Evolutionary conservation across 2,888 invertebrate species (phyloP), one percentile per base, ranked within the genome.

Genomic region (Tiliacea citrago): DNA sequence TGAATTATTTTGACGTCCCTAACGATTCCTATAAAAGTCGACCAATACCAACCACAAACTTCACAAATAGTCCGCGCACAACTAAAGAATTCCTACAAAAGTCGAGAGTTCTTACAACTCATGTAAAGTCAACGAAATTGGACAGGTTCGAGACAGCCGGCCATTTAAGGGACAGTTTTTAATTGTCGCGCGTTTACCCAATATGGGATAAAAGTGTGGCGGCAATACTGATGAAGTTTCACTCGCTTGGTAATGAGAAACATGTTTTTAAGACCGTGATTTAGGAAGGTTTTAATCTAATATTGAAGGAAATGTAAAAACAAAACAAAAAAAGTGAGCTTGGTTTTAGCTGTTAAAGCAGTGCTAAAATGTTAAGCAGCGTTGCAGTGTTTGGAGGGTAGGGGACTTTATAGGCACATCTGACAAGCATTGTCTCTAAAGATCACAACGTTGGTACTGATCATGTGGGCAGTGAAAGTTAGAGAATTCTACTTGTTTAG

Each of bases 71-170:
- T 7, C 57, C 47, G 9, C 47, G 47, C 21, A 80, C 84, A 61
- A 24, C 9, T 7, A 39, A 70, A 39, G 60, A 83, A 83, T 79
- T 73, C 51, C 24, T 45, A 51, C 67, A 68, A 68, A 55, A 65
- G 47, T 68, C n/a, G 16, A 58, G 21, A 57, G 42, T 84, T 82
- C 82, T 77, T 82, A 82, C 63, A 73, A 82, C 82, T 82, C 85
- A 82, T 82, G 82, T 85, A 39, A 82, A 85, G 82, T 73, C 85
- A 85, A 85, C 86, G 72, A 85, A 85, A 86, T 86, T 81, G 79
- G 72, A 79, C 82, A 35, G 79, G 85, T 76, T 67, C 67, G 73
- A 62, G 24, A 63, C 62, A 76, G 57, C 49, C 16, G 55, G 12
- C 85, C 82, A 10, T 75, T 68, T 79, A 62, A 12, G 73, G 85